A percentile compares a stretch with the other conserved stretches of the same genome.
phyloP scores from a whole-genome alignment of 2,888 invertebrate species.

The Petrolisthes manimaculis region DNA sequence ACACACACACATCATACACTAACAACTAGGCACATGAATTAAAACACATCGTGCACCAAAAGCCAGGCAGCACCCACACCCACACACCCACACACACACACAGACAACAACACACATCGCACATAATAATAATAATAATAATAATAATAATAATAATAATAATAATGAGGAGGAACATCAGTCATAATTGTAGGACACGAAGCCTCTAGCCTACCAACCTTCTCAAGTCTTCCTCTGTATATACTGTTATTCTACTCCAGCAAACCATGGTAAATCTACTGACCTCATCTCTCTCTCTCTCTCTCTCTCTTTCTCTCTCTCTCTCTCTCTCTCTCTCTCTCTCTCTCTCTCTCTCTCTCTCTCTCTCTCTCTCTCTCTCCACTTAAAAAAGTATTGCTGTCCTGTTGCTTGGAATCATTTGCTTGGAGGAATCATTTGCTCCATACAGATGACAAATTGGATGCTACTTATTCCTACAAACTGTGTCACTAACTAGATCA shows the following conservation, averaged over 20 bases:
- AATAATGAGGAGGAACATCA: neutral
- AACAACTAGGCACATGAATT: too few species aligned
- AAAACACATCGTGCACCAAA: too few species aligned
- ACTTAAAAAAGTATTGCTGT: too few species aligned
- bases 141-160: neutral
- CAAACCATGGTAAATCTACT: neutral
- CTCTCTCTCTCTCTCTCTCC: neutral
- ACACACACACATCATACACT: too few species aligned
- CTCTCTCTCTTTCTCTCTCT: neutral
- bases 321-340: conserved; percentile 4
- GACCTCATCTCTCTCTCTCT: neutral
- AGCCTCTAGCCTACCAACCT: neutral
- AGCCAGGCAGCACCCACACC: neutral
- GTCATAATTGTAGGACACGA: neutral
- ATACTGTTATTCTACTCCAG: neutral
- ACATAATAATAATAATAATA: neutral
- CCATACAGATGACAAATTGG: too few species aligned
- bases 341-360: neutral
- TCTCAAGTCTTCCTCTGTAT: neutral
- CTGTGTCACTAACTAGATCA: too few species aligned
- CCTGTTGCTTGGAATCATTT: neutral
- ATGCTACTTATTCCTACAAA: too few species aligned
- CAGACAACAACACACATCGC: neutral
- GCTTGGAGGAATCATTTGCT: neutral
- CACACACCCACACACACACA: neutral